Evolutionary conservation across 2,113 vertebrate species (phyloP).

Genomic region (Sminthopsis crassicaudata): DNA sequence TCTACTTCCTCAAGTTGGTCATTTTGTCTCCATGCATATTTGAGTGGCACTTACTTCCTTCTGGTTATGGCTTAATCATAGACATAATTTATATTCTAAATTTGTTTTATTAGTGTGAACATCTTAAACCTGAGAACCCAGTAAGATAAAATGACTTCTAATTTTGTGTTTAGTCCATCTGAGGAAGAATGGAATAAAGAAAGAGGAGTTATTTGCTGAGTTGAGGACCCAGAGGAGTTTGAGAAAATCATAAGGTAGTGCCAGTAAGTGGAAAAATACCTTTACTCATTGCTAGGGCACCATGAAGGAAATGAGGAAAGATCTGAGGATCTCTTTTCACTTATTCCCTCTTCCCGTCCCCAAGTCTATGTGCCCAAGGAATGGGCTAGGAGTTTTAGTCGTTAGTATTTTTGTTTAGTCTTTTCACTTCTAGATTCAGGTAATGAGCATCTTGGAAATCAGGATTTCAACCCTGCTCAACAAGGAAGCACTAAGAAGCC

Average conservation of each 20-base stretch:
- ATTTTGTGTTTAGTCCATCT: not conserved
- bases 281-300: not conserved
- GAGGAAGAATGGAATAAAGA: not conserved
- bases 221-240: not conserved
- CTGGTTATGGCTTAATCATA: not conserved
- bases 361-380: not conserved
- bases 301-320: not conserved
- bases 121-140: not conserved
- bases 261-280: not conserved
- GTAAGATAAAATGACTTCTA: not conserved
- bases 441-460: not conserved
- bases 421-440: not conserved
- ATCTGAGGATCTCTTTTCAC: not conserved
- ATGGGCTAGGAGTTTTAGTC: not conserved
- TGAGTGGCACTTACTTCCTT: not conserved
- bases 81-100: not conserved
- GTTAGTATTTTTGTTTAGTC: not conserved
- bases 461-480: not conserved
- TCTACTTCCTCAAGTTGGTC: not conserved
- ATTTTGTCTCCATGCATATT: not conserved
- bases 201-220: not conserved
- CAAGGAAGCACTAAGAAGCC: not conserved
- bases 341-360: not conserved
- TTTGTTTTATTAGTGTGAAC: constrained; percentile 15
- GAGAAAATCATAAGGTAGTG: not conserved